These are phyloP conservation scores for Onychorhynchus coronatus DNA, from an alignment of 2,113 vertebrate species.

Conservation along the genomic window DNA sequence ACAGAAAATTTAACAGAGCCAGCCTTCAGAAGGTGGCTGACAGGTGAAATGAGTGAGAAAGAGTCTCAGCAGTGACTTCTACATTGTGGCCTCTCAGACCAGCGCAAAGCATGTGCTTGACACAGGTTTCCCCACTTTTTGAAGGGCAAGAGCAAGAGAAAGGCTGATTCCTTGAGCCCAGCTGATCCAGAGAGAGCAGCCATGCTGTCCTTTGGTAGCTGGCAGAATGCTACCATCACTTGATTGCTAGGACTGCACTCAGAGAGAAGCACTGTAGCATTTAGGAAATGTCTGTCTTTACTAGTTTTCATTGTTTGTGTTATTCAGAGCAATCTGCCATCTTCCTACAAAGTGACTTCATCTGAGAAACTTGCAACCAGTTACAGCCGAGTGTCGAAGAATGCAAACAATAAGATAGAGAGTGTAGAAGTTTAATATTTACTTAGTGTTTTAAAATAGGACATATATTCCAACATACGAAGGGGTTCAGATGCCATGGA, in stretches of 20 bases:
- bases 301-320: not conserved
- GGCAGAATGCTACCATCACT: not conserved
- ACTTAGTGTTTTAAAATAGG: constrained; percentile 36
- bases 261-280: not conserved
- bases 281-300: not conserved
- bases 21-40: not conserved
- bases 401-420: constrained; percentile 18
- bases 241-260: not conserved
- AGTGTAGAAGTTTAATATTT: constrained; percentile 16
- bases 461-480: not conserved
- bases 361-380: not conserved
- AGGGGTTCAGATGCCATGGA: not conserved
- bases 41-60: not conserved
- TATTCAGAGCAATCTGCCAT: not conserved
- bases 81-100: not conserved
- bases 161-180: not conserved
- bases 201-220: not conserved
- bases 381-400: not conserved
- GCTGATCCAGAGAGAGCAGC: not conserved
- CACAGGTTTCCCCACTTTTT: not conserved
- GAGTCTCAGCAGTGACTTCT: not conserved
- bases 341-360: not conserved
- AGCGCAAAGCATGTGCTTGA: not conserved
- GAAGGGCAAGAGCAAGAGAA: not conserved
- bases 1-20: not conserved